These are phyloP conservation scores for Arrhopalites spinosus DNA, from an alignment of 2,888 invertebrate species.

Conservation along the genomic window DNA sequence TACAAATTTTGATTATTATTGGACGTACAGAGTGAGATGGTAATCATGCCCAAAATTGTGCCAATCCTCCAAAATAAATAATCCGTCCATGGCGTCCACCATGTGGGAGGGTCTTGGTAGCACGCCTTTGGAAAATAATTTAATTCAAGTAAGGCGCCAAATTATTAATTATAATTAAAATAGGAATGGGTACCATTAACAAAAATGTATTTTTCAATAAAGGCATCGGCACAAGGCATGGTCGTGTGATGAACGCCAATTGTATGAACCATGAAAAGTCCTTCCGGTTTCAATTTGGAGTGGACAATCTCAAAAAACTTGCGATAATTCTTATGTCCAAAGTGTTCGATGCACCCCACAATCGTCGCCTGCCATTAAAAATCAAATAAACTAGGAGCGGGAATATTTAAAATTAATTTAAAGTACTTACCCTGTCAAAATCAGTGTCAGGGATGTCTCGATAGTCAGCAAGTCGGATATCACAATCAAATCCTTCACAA, in stretches of 20 bases:
- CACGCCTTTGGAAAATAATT: constrained; percentile 10
- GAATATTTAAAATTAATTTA: too few species aligned
- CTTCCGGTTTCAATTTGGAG: constrained; percentile 42
- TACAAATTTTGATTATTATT: too few species aligned
- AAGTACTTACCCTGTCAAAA: too few species aligned
- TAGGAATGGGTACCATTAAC: constrained; percentile 48
- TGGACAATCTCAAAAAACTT: constrained; percentile 42
- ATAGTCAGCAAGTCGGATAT: constrained; percentile 10
- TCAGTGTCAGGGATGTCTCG: too few species aligned
- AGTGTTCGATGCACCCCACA: constrained; percentile 51
- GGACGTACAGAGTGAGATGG: constrained; percentile 27
- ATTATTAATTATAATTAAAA: too few species aligned
- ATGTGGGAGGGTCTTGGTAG: constrained; percentile 50
- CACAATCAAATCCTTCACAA: constrained; percentile 2
- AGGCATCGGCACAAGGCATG: constrained; percentile 41
- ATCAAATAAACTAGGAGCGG: too few species aligned
- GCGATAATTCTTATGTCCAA: constrained; percentile 44
- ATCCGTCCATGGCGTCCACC: constrained; percentile 38
- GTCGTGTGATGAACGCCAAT: too few species aligned
- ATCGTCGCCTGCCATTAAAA: constrained; percentile 46
- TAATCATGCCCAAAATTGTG: constrained; percentile 50
- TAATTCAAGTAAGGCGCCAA: too few species aligned
- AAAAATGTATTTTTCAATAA: constrained; percentile 54
- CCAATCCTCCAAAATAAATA: constrained; percentile 52
- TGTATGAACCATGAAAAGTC: constrained; percentile 46